phyloP scores from a whole-genome alignment of 2,113 vertebrate species.

The Vimba vimba region DNA sequence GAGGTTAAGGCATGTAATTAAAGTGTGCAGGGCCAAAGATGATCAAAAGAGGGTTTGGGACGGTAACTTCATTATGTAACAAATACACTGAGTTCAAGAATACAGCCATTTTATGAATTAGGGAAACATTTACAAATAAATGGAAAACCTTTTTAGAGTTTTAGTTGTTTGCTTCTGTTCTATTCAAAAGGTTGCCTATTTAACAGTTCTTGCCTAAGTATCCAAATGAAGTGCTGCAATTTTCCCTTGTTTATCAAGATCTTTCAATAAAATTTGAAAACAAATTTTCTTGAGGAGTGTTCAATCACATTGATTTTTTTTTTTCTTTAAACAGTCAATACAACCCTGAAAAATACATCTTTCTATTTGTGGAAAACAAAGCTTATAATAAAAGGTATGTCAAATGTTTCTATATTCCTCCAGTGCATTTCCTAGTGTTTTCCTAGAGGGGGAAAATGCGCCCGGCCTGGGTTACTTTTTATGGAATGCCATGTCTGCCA shows the following conservation, averaged over 20 bases:
- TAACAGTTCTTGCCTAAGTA: slow-evolving; percentile 13
- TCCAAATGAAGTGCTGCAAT: slow-evolving; percentile 11
- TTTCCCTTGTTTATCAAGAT: slow-evolving; percentile 58
- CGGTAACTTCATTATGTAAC: slow-evolving; percentile 19
- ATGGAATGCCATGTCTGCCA: too few relatives aligned
- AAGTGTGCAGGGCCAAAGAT: slow-evolving; percentile 71
- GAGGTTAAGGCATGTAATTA: slow-evolving; percentile 58
- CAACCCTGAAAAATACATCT: too few relatives aligned
- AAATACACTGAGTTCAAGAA: slow-evolving; percentile 10
- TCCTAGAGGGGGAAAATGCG: not conserved
- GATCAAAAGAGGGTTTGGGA: slow-evolving; percentile 54
- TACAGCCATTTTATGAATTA: slow-evolving; percentile 15
- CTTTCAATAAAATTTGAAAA: slow-evolving; percentile 70
- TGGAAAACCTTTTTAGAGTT: slow-evolving; percentile 10
- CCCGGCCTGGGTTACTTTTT: too few relatives aligned
- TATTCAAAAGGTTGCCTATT: not conserved
- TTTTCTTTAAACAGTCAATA: too few relatives aligned
- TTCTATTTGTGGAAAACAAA: not conserved
- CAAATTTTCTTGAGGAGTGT: not conserved
- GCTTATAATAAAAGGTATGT: too few relatives aligned
- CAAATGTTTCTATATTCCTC: not conserved
- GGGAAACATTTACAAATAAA: slow-evolving; percentile 10
- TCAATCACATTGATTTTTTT: too few relatives aligned
- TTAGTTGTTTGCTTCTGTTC: slow-evolving; percentile 9
- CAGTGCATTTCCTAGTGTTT: not conserved